Evolutionary conservation across 37 sponge, comb jelly and placozoan genomes (phyloP).

Genomic region (Chondrilla cf. caribensis): DNA sequence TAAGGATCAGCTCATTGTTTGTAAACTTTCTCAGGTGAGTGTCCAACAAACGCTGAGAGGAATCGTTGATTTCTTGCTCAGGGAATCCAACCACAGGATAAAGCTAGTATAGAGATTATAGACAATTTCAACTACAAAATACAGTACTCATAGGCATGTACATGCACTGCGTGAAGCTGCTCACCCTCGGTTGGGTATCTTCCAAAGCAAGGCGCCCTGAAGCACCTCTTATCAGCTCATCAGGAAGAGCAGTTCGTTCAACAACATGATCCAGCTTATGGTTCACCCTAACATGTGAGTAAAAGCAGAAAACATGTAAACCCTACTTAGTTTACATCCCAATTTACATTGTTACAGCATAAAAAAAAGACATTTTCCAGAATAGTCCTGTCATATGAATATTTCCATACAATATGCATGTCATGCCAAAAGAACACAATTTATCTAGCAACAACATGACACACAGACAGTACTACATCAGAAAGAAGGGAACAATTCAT

Average conservation of each 20-base stretch:
- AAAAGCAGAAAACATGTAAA: background rate
- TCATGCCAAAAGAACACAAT: too few species aligned
- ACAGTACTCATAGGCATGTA: background rate
- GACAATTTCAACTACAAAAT: background rate
- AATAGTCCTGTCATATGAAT: too few species aligned
- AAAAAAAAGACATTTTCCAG: too few species aligned
- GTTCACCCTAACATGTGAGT: slow-evolving; percentile 27
- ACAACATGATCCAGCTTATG: slow-evolving; percentile 58
- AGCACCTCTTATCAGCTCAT: slow-evolving; percentile 52
- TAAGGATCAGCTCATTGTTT: slow-evolving; percentile 45
- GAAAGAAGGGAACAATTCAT: too few species aligned
- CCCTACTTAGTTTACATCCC: background rate
- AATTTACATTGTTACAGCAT: too few species aligned
- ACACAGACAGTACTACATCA: too few species aligned
- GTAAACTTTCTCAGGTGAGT: slow-evolving; percentile 43
- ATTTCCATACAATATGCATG: too few species aligned
- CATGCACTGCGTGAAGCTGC: background rate
- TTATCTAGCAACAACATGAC: too few species aligned
- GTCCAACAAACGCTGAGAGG: slow-evolving; percentile 54
- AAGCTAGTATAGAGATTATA: slow-evolving; percentile 28
- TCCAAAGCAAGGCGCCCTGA: slow-evolving; percentile 51
- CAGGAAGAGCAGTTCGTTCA: slow-evolving; percentile 68
- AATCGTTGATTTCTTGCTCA: slow-evolving; percentile 51
- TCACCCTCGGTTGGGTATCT: slow-evolving; percentile 56
- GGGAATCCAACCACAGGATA: slow-evolving; percentile 50